Conservation (phyloP, 1,140 invertebrate species). For the Cataglyphis hispanica region DNA sequence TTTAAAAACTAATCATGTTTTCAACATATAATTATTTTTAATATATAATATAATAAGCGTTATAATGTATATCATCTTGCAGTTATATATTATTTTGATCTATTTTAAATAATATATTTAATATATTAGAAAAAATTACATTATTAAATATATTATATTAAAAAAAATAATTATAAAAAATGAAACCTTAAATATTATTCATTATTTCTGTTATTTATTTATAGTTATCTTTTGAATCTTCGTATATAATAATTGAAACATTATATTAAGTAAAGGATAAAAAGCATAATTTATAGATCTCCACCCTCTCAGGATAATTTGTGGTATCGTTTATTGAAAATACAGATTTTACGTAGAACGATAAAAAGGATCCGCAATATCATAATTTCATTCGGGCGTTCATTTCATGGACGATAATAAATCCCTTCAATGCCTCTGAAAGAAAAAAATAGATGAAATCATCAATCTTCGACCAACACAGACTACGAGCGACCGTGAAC, state of each 20-base stretch:
- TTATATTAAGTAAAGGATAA: not conserved
- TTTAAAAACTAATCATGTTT: not conserved
- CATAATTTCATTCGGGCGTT: constrained; percentile 35
- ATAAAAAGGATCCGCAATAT: constrained; percentile 69
- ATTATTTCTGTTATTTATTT: constrained; percentile 7
- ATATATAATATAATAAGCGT: not conserved
- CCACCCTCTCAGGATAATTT: not conserved
- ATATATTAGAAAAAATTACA: not conserved
- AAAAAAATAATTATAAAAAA: not conserved
- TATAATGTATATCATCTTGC: not conserved
- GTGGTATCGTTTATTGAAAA: constrained; percentile 81
- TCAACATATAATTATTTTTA: not conserved
- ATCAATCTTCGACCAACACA: constrained; percentile 55
- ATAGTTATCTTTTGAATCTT: not conserved
- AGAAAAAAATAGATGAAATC: constrained; percentile 73
- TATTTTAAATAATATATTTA: constrained; percentile 19
- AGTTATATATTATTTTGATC: not conserved
- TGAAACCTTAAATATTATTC: not conserved
- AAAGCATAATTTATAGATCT: constrained; percentile 48
- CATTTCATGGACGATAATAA: constrained; percentile 41
- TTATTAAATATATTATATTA: not conserved
- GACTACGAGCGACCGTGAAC: constrained; percentile 47
- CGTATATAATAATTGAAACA: not conserved
- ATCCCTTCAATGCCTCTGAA: constrained; percentile 75
- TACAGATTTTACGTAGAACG: constrained; percentile 77